phyloP scores from a whole-genome alignment of 2,113 vertebrate species.

The Grammomys surdaster region DNA sequence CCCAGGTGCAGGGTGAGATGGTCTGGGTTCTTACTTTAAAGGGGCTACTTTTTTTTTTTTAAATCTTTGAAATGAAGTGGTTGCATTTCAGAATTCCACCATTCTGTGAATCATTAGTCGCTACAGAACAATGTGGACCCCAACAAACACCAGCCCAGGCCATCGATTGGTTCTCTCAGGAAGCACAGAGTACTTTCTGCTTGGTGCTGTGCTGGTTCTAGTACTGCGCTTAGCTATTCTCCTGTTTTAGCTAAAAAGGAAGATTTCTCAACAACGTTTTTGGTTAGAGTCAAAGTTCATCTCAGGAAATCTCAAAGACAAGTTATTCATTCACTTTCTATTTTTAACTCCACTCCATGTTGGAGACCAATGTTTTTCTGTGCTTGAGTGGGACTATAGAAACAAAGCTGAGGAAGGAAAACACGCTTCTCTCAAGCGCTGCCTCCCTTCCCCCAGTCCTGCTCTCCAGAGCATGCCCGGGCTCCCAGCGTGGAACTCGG shows the following conservation, averaged over 20 bases:
- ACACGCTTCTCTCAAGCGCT: constrained; percentile 65
- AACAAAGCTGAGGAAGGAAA: constrained; percentile 57
- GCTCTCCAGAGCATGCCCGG: constrained; percentile 49
- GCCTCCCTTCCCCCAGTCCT: constrained; percentile 36
- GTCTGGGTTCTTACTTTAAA: not conserved
- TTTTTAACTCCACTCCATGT: constrained; percentile 66
- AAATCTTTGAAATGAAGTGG: not conserved
- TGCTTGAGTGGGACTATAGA: constrained; percentile 44
- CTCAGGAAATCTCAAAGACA: constrained; percentile 55
- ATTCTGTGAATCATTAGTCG: not conserved
- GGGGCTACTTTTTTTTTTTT: not conserved
- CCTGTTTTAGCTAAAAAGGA: constrained; percentile 38
- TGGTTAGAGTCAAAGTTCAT: constrained; percentile 59
- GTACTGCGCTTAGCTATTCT: not conserved
- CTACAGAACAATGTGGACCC: not conserved
- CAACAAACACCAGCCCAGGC: not conserved
- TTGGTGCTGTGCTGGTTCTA: not conserved
- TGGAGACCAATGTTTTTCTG: constrained; percentile 64
- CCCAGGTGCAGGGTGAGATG: not conserved
- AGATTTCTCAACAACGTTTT: constrained; percentile 55
- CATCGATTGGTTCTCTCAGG: not conserved
- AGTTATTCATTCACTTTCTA: constrained; percentile 58
- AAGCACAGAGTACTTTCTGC: not conserved
- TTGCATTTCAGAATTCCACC: not conserved
- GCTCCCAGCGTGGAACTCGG: constrained; percentile 77